Conservation (phyloP, 2,888 invertebrate genomes). For the Apotomis turbidana region DNA sequence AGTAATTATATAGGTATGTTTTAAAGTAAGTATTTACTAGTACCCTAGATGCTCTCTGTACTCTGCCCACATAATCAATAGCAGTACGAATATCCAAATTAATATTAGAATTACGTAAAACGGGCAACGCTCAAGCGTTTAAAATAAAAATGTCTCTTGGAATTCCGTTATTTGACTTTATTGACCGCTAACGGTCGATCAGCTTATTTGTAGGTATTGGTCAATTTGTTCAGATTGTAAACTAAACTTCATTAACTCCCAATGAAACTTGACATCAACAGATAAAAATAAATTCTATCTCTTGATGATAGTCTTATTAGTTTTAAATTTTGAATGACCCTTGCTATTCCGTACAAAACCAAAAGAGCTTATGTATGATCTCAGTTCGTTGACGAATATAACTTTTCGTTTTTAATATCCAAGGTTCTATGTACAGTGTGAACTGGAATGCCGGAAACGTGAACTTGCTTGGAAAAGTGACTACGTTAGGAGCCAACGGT, state of each 20-base stretch:
- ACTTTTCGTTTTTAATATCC: background rate
- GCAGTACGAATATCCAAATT: background rate
- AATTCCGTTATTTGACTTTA: constrained; percentile 34
- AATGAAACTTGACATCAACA: background rate
- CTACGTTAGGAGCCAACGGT: constrained; percentile 5
- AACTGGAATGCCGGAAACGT: background rate
- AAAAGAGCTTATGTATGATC: background rate
- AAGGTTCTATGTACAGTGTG: background rate
- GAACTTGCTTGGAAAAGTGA: background rate
- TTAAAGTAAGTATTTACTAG: too few species aligned
- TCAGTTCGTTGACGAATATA: background rate
- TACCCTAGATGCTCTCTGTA: too few species aligned
- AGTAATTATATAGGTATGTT: too few species aligned
- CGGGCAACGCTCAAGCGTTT: constrained; percentile 17
- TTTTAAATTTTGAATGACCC: background rate
- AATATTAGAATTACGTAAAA: constrained; percentile 5
- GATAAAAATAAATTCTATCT: background rate
- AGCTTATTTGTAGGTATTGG: constrained; percentile 31
- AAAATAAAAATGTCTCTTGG: constrained; percentile 30
- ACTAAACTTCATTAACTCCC: constrained; percentile 27
- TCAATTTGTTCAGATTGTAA: constrained; percentile 26
- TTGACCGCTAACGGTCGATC: constrained; percentile 28
- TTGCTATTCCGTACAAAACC: background rate
- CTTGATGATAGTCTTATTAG: background rate
- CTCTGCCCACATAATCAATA: too few species aligned